These are phyloP conservation scores for Sinocyclocheilus anshuiensis DNA, from an alignment of 2,113 vertebrate genomes.

Conservation along the genomic window DNA sequence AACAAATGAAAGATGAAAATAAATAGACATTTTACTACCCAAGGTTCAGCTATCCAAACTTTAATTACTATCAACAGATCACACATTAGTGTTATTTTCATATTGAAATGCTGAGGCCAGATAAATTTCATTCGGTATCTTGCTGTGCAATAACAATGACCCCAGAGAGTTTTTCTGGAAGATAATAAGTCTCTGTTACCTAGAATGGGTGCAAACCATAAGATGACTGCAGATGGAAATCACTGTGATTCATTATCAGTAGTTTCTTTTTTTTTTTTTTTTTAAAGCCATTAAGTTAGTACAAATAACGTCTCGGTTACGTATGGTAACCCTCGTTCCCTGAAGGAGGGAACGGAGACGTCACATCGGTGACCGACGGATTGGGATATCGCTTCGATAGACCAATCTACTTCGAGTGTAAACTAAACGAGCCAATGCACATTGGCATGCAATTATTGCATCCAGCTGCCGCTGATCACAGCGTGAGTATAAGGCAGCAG, in stretches of 20 bases:
- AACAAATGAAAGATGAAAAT: not conserved
- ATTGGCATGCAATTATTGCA: no score
- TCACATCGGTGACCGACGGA: no score
- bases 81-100: no score
- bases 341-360: no score
- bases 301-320: no score
- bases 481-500: no score
- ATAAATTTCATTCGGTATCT: slow-evolving; percentile 10
- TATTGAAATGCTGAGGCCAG: slow-evolving; percentile 11
- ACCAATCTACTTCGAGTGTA: no score
- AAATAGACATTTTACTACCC: not conserved
- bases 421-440: no score
- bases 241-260: slow-evolving; percentile 40
- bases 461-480: no score
- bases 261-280: not conserved
- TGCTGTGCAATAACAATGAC: slow-evolving; percentile 38
- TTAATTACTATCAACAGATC: slow-evolving; percentile 22
- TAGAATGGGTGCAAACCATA: slow-evolving; percentile 15
- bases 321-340: no score
- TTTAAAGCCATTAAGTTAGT: no score
- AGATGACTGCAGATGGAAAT: slow-evolving; percentile 36
- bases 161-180: slow-evolving; percentile 28
- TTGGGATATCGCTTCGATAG: no score
- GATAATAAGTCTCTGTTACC: slow-evolving; percentile 42
- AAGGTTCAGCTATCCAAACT: not conserved